Base-by-base conservation (phyloP, 2,888 invertebrate species). In the Phragmatobia fuliginosa region DNA sequence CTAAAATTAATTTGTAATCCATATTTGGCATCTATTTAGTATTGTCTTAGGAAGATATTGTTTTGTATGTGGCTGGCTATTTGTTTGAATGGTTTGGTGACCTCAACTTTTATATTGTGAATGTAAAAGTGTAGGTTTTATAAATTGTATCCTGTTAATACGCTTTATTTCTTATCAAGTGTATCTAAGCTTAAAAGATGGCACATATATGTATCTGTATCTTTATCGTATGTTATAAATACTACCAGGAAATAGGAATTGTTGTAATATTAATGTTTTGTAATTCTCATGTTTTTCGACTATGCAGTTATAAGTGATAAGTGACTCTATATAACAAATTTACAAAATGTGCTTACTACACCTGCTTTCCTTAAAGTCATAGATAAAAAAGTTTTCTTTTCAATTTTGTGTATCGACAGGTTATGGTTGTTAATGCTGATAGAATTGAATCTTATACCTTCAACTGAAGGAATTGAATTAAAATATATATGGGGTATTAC, bases 171-270 rank as follows among this genome's bases (percentile, higher is more conserved):
- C 59, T 38, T n/a, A 52, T 36, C 36, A 38, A 61, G 21, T 68
- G 52, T 69, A 69, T 16, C 49, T 65, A 52, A 61, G 38, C 68
- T 61, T 63, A 69, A 41, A 31, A 33, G 36, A 64, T 60, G 52
- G 16, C 52, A 36, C 61, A 52, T 61, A n/a, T 61, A 38, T 38
- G 1, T 8, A 63, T 41, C 32, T 68, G 41, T 63, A 68, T 41
- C 32, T 68, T 32, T 63, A 68, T 63, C 58, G 41, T 63, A 62
- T 63, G 18, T 18, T 38, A 28, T 66, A 66, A 66, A 72, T 74
- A 76, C 66, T 73, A 74, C 61, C 67, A 75, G 59, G 61, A 68
- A 73, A 65, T 67, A 75, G 77, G 69, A 75, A 75, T 75, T 79
- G 77, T 79, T 77, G 74, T 38, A 63, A 49, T 32, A 60, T 31